These are phyloP conservation scores for Oxyscelio sp. DNA, from an alignment of 2,888 invertebrate species.

Conservation along the genomic window DNA sequence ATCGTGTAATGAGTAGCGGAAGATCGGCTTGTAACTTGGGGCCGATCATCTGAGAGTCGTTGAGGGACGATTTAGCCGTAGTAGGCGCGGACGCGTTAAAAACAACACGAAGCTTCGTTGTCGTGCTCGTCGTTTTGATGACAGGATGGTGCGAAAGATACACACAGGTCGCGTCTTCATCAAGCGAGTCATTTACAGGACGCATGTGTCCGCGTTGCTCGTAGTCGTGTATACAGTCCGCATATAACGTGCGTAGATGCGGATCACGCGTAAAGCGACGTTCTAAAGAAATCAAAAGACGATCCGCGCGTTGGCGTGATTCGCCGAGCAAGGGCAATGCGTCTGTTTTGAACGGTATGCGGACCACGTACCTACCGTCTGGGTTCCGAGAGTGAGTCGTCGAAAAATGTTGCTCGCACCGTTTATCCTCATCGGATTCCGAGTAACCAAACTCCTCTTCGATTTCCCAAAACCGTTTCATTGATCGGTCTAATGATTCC, in stretches of 20 bases:
- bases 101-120: too few relatives aligned
- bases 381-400: conserved; percentile 12
- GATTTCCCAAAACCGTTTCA: too few relatives aligned
- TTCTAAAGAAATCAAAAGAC: too few relatives aligned
- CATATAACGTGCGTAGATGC: background rate
- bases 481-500: too few relatives aligned
- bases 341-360: conserved; percentile 13
- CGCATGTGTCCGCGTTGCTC: too few relatives aligned
- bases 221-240: conserved; percentile 2
- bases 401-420: conserved; percentile 27
- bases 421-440: too few relatives aligned
- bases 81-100: too few relatives aligned
- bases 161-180: background rate
- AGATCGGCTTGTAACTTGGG: conserved; percentile 19
- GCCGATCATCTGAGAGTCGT: too few relatives aligned
- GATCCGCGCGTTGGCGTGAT: background rate
- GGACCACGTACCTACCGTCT: conserved; percentile 32
- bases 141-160: too few relatives aligned
- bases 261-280: background rate
- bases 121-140: too few relatives aligned
- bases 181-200: background rate
- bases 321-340: background rate
- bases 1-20: background rate
- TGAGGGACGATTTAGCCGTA: too few relatives aligned
- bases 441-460: too few relatives aligned